Conservation (phyloP, 2,797 vertebrate genomes). For the Ataeniobius toweri region DNA sequence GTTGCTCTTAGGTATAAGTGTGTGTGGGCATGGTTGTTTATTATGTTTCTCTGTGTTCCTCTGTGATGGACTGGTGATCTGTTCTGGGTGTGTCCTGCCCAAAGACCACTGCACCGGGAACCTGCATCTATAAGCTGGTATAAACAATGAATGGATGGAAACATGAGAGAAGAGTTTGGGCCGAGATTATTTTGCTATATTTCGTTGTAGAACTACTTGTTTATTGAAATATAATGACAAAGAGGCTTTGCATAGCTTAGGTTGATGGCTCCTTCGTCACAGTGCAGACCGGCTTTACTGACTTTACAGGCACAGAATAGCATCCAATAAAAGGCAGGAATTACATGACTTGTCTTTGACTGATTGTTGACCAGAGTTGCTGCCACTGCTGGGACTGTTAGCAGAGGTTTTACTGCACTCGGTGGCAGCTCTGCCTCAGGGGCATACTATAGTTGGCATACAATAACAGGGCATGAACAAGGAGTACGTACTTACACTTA, state of each 20-base stretch:
- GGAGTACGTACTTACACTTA: too few species aligned
- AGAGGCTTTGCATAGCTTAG: background rate
- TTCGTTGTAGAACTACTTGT: background rate
- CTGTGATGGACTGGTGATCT: too few species aligned
- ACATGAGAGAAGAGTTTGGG: background rate
- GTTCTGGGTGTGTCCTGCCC: too few species aligned
- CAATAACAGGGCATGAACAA: background rate
- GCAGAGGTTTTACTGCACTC: slow-evolving; percentile 4
- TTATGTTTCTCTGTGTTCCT: too few species aligned
- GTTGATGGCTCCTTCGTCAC: background rate
- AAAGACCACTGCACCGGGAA: background rate
- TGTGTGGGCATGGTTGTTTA: background rate
- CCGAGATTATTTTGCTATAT: too few species aligned
- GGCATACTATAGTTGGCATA: background rate
- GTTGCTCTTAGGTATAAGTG: too few species aligned
- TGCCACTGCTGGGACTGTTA: slow-evolving; percentile 6
- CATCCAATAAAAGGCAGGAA: slow-evolving; percentile 6
- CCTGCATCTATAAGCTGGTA: fast-evolving
- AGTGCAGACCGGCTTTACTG: slow-evolving; percentile 10
- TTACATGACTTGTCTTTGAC: slow-evolving; percentile 14
- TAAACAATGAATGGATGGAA: too few species aligned
- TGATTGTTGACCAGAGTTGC: slow-evolving; percentile 15
- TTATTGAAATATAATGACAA: background rate
- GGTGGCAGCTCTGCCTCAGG: slow-evolving; percentile 9
- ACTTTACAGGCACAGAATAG: slow-evolving; percentile 6